Conservation (phyloP, 2,113 vertebrate genomes). For the Equus przewalskii region DNA sequence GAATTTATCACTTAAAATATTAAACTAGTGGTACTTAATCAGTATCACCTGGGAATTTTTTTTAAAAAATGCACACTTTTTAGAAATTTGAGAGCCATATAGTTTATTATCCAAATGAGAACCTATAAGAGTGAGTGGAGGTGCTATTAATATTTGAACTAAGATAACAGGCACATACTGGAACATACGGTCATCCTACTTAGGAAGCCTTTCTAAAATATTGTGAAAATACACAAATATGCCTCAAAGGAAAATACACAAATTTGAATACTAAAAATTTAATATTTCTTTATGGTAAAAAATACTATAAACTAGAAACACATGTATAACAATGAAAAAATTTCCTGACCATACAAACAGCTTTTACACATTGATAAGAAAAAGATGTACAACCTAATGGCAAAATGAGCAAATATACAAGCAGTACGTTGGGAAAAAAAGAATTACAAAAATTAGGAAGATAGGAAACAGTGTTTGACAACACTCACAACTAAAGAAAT, state of each 20-base stretch:
- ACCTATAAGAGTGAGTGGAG: not conserved
- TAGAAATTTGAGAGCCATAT: not conserved
- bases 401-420: slow-evolving; percentile 19
- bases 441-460: slow-evolving; percentile 27
- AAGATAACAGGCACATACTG: not conserved
- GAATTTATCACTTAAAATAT: slow-evolving; percentile 40
- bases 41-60: not conserved
- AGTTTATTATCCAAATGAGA: not conserved
- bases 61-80: not conserved
- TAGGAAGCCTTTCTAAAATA: not conserved
- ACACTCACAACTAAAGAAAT: not conserved
- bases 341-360: not conserved
- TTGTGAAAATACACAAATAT: not conserved
- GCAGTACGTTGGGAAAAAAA: not conserved
- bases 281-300: not conserved
- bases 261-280: slow-evolving; percentile 40
- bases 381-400: not conserved
- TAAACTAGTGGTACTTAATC: not conserved
- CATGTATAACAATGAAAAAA: not conserved
- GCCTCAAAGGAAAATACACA: slow-evolving; percentile 24
- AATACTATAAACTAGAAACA: not conserved
- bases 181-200: not conserved
- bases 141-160: not conserved
- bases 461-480: not conserved
- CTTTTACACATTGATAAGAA: not conserved